Evolutionary conservation across 2,797 vertebrate species (phyloP).

Genomic region (Balearica regulorum): DNA sequence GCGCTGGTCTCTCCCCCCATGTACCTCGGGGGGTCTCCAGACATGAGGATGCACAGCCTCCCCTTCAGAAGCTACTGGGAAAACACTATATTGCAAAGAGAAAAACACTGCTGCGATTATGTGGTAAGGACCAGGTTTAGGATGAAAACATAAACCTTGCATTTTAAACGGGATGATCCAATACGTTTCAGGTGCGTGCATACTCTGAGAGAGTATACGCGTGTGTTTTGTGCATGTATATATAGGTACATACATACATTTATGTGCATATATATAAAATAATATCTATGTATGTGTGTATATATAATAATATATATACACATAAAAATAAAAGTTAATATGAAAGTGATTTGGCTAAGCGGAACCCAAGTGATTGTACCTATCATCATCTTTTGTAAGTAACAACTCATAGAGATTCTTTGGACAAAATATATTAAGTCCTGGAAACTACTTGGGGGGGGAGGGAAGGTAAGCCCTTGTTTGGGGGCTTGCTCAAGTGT

Average conservation of each 20-base stretch:
- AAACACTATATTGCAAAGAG: not conserved
- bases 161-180: not conserved
- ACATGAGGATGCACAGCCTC: fast-evolving
- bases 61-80: not conserved
- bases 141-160: not conserved
- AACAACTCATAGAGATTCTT: not conserved
- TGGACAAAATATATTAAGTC: not conserved
- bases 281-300: not conserved
- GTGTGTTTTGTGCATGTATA: too few relatives aligned
- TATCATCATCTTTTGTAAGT: not conserved
- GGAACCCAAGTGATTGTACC: not conserved
- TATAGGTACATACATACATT: not conserved
- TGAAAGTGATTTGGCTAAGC: not conserved
- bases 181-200: not conserved
- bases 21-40: not conserved
- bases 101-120: not conserved
- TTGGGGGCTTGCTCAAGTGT: not conserved
- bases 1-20: not conserved
- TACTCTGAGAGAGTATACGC: fast-evolving
- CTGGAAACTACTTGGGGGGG: not conserved
- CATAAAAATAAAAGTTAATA: not conserved
- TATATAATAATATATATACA: not conserved
- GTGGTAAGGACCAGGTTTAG: not conserved
- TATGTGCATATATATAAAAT: not conserved
- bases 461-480: not conserved